Conservation (phyloP, 2,797 vertebrate genomes). For the Acropternis orthonyx region DNA sequence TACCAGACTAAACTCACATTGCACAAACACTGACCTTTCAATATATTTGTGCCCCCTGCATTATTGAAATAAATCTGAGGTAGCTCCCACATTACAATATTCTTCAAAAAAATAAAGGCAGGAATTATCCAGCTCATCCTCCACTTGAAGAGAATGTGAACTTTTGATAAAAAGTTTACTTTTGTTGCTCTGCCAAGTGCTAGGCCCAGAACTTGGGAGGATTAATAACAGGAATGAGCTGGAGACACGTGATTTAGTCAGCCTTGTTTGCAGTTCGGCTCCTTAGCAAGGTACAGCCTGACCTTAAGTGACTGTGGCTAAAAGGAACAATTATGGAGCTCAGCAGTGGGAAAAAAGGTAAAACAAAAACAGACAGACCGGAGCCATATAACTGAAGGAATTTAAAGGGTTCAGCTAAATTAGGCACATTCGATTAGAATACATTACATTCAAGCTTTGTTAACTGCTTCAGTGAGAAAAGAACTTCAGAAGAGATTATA, state of each 20-base stretch:
- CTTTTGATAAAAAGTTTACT: slow-evolving; percentile 46
- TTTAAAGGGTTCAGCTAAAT: slow-evolving; percentile 49
- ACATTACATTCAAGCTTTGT: slow-evolving; percentile 2
- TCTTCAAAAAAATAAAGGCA: background rate
- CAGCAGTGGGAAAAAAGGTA: slow-evolving; percentile 28
- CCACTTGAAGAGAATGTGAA: slow-evolving; percentile 1
- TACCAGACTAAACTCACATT: background rate
- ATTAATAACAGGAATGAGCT: slow-evolving; percentile 55
- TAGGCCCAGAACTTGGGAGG: slow-evolving; percentile 47
- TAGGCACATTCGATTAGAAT: slow-evolving; percentile 10
- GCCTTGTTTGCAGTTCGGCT: slow-evolving; percentile 59
- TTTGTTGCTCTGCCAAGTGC: slow-evolving; percentile 48
- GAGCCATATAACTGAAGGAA: slow-evolving; percentile 51
- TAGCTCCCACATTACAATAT: background rate
- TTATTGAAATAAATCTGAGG: background rate
- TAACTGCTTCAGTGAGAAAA: background rate
- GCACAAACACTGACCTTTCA: background rate
- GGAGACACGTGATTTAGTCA: slow-evolving; percentile 37
- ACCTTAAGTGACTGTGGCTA: slow-evolving; percentile 70
- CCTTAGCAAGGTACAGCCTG: slow-evolving; percentile 68
- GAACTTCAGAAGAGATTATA: background rate
- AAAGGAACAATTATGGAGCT: slow-evolving; percentile 59
- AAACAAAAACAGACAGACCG: slow-evolving; percentile 37
- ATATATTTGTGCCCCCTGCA: background rate
- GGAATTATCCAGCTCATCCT: slow-evolving; percentile 23